Conservation (phyloP, 2,888 invertebrate species). For the Brassicogethes aeneus region DNA sequence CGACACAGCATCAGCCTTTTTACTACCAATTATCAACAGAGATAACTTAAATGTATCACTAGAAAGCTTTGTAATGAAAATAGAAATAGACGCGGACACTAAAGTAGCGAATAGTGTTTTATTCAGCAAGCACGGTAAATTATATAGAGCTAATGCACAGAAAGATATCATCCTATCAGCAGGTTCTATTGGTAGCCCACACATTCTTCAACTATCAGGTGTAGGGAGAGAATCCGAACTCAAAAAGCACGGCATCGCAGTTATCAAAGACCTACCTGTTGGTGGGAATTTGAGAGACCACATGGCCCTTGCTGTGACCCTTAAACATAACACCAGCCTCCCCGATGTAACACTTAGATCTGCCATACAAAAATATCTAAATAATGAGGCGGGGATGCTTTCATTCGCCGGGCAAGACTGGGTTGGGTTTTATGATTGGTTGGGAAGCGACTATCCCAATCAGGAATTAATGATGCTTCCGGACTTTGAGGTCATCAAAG, state of each 20-base stretch:
- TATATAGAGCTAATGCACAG: not conserved
- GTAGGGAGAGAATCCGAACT: not conserved
- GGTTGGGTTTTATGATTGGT: not conserved
- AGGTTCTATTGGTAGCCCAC: not conserved
- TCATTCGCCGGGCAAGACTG: not conserved
- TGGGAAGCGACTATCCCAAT: not conserved
- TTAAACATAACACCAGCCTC: not conserved
- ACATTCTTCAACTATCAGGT: not conserved
- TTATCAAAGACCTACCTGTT: not conserved
- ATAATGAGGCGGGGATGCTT: not conserved
- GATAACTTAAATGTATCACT: not conserved
- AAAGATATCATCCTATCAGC: constrained; percentile 1
- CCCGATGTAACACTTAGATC: not conserved
- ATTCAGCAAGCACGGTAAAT: not conserved
- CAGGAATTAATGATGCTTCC: not conserved
- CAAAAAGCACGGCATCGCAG: not conserved
- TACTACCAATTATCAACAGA: not conserved
- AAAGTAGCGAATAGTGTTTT: not conserved
- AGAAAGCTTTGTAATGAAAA: not conserved
- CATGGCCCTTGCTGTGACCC: not conserved
- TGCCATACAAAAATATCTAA: not conserved
- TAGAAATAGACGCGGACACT: not conserved
- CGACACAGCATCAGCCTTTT: not conserved
- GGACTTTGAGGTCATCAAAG: no score
- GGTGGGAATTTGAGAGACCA: not conserved